A percentile compares a stretch with the other conserved stretches of the same genome.
These are phyloP conservation scores for Rhizoglyphus robini DNA, from an alignment of 1,140 invertebrate genomes.

Conservation along the genomic window DNA sequence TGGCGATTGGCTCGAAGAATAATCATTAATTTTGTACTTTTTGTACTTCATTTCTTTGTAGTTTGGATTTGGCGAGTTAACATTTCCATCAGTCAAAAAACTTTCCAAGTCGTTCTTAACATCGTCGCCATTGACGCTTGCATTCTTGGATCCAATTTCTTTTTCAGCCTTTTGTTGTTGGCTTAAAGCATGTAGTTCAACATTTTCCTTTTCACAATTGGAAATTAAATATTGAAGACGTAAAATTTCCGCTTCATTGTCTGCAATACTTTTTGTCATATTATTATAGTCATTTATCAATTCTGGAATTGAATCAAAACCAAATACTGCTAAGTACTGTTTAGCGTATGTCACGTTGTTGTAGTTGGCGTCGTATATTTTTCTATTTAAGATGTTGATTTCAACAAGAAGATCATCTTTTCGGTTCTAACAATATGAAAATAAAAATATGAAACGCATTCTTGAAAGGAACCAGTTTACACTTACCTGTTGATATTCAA, in stretches of 20 bases:
- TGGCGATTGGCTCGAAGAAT: background rate
- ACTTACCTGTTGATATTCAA: background rate
- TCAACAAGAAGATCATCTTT: background rate
- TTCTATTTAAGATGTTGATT: background rate
- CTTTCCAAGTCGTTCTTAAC: too few relatives aligned
- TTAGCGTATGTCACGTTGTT: too few relatives aligned
- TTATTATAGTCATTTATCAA: too few relatives aligned
- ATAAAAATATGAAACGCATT: background rate
- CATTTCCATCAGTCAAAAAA: background rate
- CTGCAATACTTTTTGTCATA: too few relatives aligned
- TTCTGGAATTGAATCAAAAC: background rate
- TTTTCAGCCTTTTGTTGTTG: background rate
- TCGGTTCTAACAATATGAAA: background rate
- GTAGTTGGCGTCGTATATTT: background rate
- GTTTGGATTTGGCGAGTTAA: background rate
- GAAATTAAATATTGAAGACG: background rate
- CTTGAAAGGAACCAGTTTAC: background rate
- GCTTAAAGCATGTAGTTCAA: background rate
- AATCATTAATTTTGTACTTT: background rate
- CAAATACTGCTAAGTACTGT: background rate
- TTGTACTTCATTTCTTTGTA: slow-evolving; percentile 15
- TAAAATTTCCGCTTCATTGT: background rate
- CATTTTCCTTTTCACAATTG: background rate
- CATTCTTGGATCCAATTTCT: background rate
- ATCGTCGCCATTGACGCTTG: background rate